Conservation (phyloP, 2,797 vertebrate genomes). For the Zalophus californianus region DNA sequence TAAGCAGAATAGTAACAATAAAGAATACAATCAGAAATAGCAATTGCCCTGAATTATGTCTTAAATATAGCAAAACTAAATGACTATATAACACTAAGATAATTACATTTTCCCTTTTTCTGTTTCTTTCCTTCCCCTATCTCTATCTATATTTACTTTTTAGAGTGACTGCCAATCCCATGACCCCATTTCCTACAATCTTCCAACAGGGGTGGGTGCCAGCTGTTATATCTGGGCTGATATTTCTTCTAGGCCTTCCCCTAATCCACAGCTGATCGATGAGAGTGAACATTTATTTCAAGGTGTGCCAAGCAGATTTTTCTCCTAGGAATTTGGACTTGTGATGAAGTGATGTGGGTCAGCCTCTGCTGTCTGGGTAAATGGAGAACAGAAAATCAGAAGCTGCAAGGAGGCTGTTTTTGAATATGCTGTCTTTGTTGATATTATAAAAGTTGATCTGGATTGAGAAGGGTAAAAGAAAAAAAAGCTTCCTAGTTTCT, state of each 20-base stretch:
- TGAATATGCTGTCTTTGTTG: conserved; percentile 36
- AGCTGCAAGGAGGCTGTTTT: not conserved
- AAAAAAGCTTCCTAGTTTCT: conserved; percentile 1
- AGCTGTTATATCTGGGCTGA: not conserved
- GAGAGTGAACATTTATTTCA: not conserved
- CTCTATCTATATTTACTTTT: not conserved
- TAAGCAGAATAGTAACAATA: conserved; percentile 66
- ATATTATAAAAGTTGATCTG: not conserved
- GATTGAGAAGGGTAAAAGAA: not conserved
- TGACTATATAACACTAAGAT: conserved; percentile 44
- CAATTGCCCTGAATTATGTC: conserved; percentile 26
- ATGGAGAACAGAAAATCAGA: conserved; percentile 42
- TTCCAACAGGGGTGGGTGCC: not conserved
- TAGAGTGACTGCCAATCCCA: not conserved
- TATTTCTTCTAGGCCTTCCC: not conserved
- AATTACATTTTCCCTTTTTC: not conserved
- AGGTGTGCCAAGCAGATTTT: not conserved
- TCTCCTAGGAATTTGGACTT: conserved; percentile 35
- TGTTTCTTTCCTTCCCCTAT: not conserved
- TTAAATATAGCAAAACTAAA: conserved; percentile 64
- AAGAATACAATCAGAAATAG: conserved; percentile 71
- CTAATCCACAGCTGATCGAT: conserved; percentile 19
- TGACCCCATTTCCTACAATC: not conserved
- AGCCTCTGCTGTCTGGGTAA: not conserved
- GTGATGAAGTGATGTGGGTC: not conserved